phyloP scores from a whole-genome alignment of 2,113 vertebrate species.

The Sinocyclocheilus grahami region DNA sequence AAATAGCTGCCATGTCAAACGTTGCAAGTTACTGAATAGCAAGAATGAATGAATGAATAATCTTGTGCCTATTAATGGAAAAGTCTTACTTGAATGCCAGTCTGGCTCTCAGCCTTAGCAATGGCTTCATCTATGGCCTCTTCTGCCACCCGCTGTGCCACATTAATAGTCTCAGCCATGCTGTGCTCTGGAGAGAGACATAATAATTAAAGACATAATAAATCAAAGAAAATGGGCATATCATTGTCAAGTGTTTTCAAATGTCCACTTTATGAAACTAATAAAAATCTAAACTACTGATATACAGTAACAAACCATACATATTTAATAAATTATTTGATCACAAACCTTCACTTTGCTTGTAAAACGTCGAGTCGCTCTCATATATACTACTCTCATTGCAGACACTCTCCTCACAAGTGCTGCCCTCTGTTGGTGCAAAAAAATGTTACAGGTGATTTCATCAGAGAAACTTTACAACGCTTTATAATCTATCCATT shows the following conservation, averaged over 20 bases:
- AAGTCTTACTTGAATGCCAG: conserved; percentile 81
- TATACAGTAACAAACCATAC: not conserved
- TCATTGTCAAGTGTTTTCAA: not conserved
- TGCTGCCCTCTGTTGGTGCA: conserved; percentile 76
- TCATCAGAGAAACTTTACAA: not conserved
- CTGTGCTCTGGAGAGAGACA: conserved; percentile 79
- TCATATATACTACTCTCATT: conserved; percentile 89
- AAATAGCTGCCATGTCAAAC: not conserved
- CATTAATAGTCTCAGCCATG: conserved; percentile 88
- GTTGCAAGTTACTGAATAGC: not conserved
- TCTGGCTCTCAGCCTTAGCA: conserved; percentile 84
- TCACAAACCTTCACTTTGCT: conserved; percentile 85
- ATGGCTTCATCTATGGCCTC: conserved; percentile 96
- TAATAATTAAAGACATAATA: not conserved
- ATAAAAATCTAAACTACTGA: not conserved
- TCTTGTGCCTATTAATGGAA: not conserved
- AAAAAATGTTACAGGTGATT: conserved; percentile 31
- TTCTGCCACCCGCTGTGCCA: conserved; percentile 90
- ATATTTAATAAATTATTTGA: not conserved
- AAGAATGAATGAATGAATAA: not conserved
- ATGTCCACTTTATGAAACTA: not conserved
- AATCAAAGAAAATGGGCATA: no score
- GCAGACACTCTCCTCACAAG: conserved; percentile 82
- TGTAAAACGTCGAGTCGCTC: conserved; percentile 89
- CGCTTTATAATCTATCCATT: not conserved